A percentile compares a stretch with the other conserved stretches of the same genome.
These are phyloP conservation scores for Pocillopora meandrina DNA, from an alignment of 92 coral and sea anemone genomes.

Conservation along the genomic window DNA sequence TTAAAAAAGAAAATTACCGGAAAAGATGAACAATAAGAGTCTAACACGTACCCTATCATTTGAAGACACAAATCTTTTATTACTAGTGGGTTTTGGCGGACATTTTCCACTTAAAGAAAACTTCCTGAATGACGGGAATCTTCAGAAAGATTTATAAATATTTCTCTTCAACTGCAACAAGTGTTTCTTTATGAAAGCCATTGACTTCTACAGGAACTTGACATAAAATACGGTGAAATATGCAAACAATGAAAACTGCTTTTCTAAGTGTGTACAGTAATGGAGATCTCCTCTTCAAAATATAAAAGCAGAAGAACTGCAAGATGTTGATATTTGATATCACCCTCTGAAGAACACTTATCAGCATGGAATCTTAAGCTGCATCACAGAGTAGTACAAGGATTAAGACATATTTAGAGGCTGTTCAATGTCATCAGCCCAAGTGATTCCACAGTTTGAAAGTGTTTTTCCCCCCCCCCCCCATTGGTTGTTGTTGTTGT, in stretches of 20 bases:
- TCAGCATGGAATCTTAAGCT: not conserved
- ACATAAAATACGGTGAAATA: not conserved
- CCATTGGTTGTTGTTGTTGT: slow-evolving; percentile 8
- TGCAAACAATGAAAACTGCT: not conserved
- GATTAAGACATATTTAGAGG: not conserved
- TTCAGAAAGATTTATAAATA: not conserved
- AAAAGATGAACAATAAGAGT: not conserved
- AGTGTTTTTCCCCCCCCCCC: not conserved
- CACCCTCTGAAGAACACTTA: not conserved
- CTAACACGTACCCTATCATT: not conserved
- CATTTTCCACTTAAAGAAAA: not conserved
- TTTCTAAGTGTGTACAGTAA: not conserved
- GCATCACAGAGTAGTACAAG: not conserved
- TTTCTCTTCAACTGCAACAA: not conserved
- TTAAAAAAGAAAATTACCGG: not conserved
- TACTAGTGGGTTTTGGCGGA: not conserved
- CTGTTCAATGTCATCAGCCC: not conserved
- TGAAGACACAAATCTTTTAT: slow-evolving; percentile 13
- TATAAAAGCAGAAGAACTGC: not conserved
- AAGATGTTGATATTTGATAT: slow-evolving; percentile 10
- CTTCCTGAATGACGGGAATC: not conserved
- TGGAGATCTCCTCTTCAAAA: not conserved
- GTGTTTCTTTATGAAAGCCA: not conserved
- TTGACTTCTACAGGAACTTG: not conserved
- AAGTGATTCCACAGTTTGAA: slow-evolving; percentile 12